phyloP scores from a whole-genome alignment of 2,797 vertebrate genomes.

The Loris lydekkerianus region DNA sequence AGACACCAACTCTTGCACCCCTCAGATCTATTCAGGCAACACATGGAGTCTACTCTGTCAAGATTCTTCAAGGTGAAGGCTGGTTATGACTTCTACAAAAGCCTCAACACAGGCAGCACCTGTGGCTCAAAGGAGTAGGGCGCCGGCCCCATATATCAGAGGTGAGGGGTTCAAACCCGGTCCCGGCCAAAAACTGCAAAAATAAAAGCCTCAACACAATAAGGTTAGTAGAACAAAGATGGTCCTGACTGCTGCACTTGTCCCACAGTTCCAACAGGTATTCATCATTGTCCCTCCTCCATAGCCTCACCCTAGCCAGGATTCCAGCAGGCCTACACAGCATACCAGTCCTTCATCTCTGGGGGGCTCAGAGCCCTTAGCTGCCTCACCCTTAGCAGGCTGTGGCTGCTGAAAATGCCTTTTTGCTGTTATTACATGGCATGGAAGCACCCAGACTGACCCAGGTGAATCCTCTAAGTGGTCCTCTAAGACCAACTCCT shows the following conservation, averaged over 20 bases:
- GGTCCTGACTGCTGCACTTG: background rate
- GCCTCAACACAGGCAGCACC: background rate
- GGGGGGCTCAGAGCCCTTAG: background rate
- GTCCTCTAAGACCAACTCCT: background rate
- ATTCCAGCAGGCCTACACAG: background rate
- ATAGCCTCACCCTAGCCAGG: background rate
- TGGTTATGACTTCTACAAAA: background rate
- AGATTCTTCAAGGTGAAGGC: background rate
- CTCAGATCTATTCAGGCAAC: background rate
- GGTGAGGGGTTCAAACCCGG: too few relatives aligned
- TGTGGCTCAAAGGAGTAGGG: too few relatives aligned
- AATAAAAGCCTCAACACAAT: background rate
- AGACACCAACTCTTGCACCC: background rate
- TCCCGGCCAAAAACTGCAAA: too few relatives aligned
- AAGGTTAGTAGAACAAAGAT: background rate
- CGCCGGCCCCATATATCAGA: too few relatives aligned
- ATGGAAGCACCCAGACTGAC: background rate
- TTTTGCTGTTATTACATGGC: background rate
- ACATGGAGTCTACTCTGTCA: background rate
- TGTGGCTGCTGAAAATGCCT: background rate
- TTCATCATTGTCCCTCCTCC: background rate
- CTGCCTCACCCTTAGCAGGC: background rate
- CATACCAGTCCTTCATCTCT: background rate
- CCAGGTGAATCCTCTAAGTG: background rate
- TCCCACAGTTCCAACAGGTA: background rate